A percentile compares a stretch with the other conserved stretches of the same genome.
Conservation (phyloP, 1,140 invertebrate genomes). For the Drosophila albomicans region DNA sequence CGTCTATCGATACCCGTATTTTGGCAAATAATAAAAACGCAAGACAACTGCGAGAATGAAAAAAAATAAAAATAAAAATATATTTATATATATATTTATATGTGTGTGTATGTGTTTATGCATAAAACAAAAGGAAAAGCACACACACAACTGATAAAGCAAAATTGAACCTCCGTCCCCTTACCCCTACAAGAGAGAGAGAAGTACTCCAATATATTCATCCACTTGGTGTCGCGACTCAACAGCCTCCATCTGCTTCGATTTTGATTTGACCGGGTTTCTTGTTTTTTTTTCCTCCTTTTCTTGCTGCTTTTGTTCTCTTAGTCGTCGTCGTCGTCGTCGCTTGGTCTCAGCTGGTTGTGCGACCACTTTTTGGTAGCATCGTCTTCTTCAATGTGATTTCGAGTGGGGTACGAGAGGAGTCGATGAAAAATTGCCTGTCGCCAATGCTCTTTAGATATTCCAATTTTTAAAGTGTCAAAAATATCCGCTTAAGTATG, state of each 20-base stretch:
- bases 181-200: too few species aligned
- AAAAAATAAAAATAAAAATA: slow-evolving; percentile 11
- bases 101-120: neutral
- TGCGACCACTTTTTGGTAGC: slow-evolving; percentile 10
- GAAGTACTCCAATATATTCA: slow-evolving; percentile 5
- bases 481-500: slow-evolving; percentile 74
- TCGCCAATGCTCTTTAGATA: slow-evolving; percentile 66
- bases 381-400: neutral
- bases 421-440: slow-evolving; percentile 74
- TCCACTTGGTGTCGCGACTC: slow-evolving; percentile 31
- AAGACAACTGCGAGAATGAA: slow-evolving; percentile 45
- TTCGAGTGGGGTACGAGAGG: slow-evolving; percentile 13
- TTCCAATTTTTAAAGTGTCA: slow-evolving; percentile 81
- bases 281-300: neutral
- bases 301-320: slow-evolving; percentile 10
- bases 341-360: slow-evolving; percentile 56
- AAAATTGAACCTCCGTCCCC: slow-evolving; percentile 22
- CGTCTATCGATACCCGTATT: slow-evolving; percentile 65
- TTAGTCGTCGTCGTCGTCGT: neutral
- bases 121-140: neutral
- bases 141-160: slow-evolving; percentile 58
- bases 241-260: slow-evolving; percentile 72
- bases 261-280: slow-evolving; percentile 54
- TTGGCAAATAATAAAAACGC: slow-evolving; percentile 77
- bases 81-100: neutral